Conservation (phyloP, 2,113 vertebrate genomes). For the Connochaetes taurinus region DNA sequence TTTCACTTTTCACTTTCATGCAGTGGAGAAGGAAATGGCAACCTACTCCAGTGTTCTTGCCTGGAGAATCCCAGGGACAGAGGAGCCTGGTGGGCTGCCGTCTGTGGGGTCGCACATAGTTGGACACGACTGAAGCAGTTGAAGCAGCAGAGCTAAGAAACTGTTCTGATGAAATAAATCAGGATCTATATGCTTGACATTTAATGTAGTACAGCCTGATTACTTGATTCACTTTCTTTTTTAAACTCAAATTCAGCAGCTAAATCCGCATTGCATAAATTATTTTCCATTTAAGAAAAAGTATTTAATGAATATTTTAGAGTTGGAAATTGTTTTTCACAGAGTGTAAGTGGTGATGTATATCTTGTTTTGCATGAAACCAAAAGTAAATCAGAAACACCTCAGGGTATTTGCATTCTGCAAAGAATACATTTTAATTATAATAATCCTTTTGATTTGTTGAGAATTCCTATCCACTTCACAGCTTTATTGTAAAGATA, state of each 20-base stretch:
- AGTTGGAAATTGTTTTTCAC: constrained; percentile 27
- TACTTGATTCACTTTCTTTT: neutral
- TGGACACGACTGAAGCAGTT: neutral
- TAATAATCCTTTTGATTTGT: constrained; percentile 16
- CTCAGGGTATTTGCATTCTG: constrained; percentile 27
- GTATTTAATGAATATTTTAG: constrained; percentile 1
- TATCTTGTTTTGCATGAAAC: constrained; percentile 23
- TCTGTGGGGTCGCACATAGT: neutral
- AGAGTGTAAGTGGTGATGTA: neutral
- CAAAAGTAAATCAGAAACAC: neutral
- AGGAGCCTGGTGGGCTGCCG: neutral
- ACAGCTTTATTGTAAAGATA: neutral
- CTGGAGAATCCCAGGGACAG: no score
- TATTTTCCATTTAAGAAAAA: constrained; percentile 2
- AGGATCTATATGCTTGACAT: neutral
- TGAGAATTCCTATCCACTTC: neutral
- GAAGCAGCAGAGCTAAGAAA: neutral
- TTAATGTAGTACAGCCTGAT: neutral
- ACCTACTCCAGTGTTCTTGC: no score
- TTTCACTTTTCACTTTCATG: no score
- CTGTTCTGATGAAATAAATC: neutral
- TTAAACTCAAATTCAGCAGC: neutral
- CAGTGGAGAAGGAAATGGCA: no score
- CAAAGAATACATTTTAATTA: constrained; percentile 32
- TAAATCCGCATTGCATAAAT: neutral